Conservation (phyloP, 2,797 vertebrate genomes). For the Squalus acanthias region DNA sequence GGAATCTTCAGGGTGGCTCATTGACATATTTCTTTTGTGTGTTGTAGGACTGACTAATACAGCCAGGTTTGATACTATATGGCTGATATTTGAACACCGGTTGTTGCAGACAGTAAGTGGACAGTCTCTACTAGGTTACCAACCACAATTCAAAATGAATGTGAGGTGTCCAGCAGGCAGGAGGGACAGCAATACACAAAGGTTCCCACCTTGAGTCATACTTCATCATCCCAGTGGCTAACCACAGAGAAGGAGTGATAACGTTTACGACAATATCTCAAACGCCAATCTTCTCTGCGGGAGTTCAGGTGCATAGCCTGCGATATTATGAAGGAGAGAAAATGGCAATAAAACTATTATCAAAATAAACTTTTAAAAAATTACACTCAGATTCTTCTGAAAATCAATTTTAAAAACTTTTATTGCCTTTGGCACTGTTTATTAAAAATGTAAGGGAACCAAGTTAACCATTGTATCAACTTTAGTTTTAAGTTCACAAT, state of each 20-base stretch:
- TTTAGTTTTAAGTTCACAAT: conserved; percentile 11
- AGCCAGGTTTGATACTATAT: not conserved
- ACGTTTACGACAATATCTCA: conserved; percentile 26
- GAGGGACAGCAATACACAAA: not conserved
- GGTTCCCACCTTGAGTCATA: not conserved
- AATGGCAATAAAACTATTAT: conserved; percentile 17
- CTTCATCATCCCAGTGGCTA: not conserved
- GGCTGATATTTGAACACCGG: not conserved
- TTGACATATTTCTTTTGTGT: not conserved
- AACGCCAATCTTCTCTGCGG: conserved; percentile 29
- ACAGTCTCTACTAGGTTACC: not conserved
- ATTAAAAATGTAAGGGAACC: not conserved
- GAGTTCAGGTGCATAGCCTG: not conserved
- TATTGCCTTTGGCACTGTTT: not conserved
- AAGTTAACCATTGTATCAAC: conserved; percentile 9
- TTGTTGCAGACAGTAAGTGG: not conserved
- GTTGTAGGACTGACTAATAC: not conserved
- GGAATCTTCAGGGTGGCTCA: not conserved
- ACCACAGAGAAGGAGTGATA: not conserved
- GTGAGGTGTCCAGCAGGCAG: not conserved
- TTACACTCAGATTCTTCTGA: not conserved
- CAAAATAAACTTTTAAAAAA: conserved; percentile 6
- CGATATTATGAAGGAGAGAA: not conserved
- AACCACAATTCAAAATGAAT: not conserved
- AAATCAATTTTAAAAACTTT: conserved; percentile 12